Evolutionary conservation across 2,888 invertebrate species (phyloP).

Genomic region (Hydriomena furcata): DNA sequence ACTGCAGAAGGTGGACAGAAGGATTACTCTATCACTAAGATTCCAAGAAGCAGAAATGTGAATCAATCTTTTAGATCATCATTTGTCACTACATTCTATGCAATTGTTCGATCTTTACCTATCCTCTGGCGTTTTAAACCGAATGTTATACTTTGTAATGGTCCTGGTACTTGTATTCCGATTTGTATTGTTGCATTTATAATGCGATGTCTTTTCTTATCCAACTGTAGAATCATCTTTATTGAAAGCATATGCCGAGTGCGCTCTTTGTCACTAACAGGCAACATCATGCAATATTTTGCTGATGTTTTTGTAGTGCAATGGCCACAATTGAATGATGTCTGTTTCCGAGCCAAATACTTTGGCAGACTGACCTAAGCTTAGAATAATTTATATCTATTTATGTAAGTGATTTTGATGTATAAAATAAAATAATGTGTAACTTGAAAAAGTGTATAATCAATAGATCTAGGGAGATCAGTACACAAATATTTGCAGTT

Average conservation of each 20-base stretch:
- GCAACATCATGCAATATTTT: slow-evolving; percentile 92
- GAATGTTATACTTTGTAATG: slow-evolving; percentile 94
- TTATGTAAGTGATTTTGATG: background rate
- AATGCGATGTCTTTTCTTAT: slow-evolving; percentile 86
- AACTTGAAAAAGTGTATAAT: slow-evolving; percentile 57
- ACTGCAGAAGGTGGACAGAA: slow-evolving; percentile 66
- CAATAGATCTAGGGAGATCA: slow-evolving; percentile 56
- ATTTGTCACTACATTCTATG: slow-evolving; percentile 89
- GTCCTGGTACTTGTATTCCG: slow-evolving; percentile 98
- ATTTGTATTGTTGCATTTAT: slow-evolving; percentile 91
- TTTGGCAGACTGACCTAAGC: slow-evolving; percentile 88
- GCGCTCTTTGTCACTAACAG: slow-evolving; percentile 93
- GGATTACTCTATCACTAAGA: slow-evolving; percentile 80
- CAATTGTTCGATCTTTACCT: slow-evolving; percentile 87
- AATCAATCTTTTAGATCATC: slow-evolving; percentile 93
- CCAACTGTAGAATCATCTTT: slow-evolving; percentile 91
- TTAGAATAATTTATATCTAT: background rate
- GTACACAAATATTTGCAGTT: slow-evolving; percentile 44
- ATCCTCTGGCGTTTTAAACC: slow-evolving; percentile 88
- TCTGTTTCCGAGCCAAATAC: slow-evolving; percentile 88
- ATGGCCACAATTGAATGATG: slow-evolving; percentile 91
- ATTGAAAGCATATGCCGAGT: slow-evolving; percentile 98
- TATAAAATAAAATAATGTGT: slow-evolving; percentile 36
- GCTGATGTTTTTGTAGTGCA: slow-evolving; percentile 96
- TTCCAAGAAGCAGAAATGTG: slow-evolving; percentile 94